phyloP scores from a whole-genome alignment of 1,140 invertebrate species.

The Oscheius sp. region DNA sequence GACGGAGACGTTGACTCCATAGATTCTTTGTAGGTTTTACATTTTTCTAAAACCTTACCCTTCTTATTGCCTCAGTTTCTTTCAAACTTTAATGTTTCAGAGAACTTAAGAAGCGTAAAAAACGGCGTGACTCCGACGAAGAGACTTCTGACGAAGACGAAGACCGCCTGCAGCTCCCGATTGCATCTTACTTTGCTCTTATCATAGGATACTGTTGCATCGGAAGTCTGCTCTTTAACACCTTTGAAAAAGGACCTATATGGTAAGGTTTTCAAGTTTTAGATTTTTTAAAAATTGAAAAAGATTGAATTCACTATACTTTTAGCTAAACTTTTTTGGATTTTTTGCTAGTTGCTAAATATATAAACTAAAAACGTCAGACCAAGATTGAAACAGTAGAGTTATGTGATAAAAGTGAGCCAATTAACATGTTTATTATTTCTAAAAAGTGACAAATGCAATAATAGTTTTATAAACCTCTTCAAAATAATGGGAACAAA shows the following conservation, averaged over 20 bases:
- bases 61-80: too few species aligned
- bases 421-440: too few species aligned
- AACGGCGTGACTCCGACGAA: slow-evolving; percentile 41
- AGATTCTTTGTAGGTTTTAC: slow-evolving; percentile 52
- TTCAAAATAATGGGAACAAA: too few species aligned
- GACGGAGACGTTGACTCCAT: slow-evolving; percentile 57
- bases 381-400: too few species aligned
- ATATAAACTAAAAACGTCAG: too few species aligned
- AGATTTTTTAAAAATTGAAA: background rate
- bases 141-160: slow-evolving; percentile 56
- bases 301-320: too few species aligned
- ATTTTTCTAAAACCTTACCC: background rate
- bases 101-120: slow-evolving; percentile 42
- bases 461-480: too few species aligned
- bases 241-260: slow-evolving; percentile 53
- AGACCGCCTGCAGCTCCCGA: slow-evolving; percentile 58
- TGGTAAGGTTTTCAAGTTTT: slow-evolving; percentile 31
- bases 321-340: too few species aligned
- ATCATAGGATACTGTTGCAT: slow-evolving; percentile 60
- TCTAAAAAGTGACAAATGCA: too few species aligned
- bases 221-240: slow-evolving; percentile 59
- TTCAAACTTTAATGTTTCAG: too few species aligned
- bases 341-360: too few species aligned
- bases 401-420: too few species aligned
- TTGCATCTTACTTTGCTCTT: slow-evolving; percentile 58